Evolutionary conservation across 2,888 invertebrate genomes (phyloP), one percentile per base, ranked within the genome.

Genomic region (Zhengitettix transpicula): DNA sequence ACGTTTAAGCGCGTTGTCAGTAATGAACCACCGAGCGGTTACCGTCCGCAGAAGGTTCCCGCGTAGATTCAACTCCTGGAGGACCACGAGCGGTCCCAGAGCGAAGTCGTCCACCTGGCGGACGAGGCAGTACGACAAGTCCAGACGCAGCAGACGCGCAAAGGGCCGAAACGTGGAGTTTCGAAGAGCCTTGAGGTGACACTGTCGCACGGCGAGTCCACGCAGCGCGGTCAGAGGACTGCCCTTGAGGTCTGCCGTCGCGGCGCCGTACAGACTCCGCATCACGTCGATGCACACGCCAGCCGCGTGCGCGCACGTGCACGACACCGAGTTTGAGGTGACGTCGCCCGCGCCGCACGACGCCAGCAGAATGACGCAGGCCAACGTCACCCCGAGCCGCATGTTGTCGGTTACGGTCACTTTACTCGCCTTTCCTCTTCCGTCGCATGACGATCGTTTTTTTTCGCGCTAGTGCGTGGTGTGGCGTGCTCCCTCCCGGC

Each of bases 1-100:
- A 57, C 78, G 79, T 69, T 83, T 82, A 64, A 91, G 74, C 65
- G 77, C 78, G 7, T 28, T 28, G 28, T 28, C 28, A 7, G 28
- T 28, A 7, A 5, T 28, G 28, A 28, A 28, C 28, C 28, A 28
- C 5, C n/a, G 14, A 14, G 47, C 47, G 14, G 12, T 47, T 12
- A 47, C 14, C n/a, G 47, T 47, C 1, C 14, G n/a, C 5, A 47
- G 9, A 14, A 47, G 47, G n/a, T 47, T 47, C 14, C 47, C 47
- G 47, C 47, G 47, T 12, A 47, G 47, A 3, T 12, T 47, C 47
- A n/a, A 47, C 47, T 47, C n/a, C 5, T 47, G 47, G 47, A 47
- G 47, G 8, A 47, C 47, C 47, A 47, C 47, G 47, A 47, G 14
- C 12, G 47, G n/a, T 5, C 14, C 47, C 47, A 47, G 47, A n/a